Evolutionary conservation across 2,113 vertebrate species (phyloP), one percentile per base, ranked within the genome.

Genomic region (Elephantulus edwardii): DNA sequence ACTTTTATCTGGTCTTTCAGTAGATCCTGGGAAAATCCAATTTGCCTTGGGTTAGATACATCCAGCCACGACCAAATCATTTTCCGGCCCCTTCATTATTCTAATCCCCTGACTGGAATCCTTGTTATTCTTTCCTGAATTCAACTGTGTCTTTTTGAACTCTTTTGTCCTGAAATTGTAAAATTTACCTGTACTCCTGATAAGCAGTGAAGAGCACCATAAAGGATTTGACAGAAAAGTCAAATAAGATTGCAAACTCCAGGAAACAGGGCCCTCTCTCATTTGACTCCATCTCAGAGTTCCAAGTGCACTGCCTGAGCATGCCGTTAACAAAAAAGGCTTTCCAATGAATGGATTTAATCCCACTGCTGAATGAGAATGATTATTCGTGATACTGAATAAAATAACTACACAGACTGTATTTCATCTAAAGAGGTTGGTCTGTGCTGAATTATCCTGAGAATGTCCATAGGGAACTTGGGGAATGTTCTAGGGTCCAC

Each of bases 311-410:
- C 68, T 72, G 85, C 46, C 12, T 33, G 75, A 89, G 91, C 88
- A 82, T n/a, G 89, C 86, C 50, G 93, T 92, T 85, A 75, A 95
- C 52, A 91, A 89, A n/a, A n/a, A n/a, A 93, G 78, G 79, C 74
- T 91, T 94, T 91, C 88, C 84, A 94, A 94, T 93, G 30, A 92
- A 92, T 56, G 84, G 84, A 91, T 93, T 91, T 83, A 91, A 89
- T 30, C 13, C 79, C 33, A 56, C 68, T 17, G 4, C 79, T 76
- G 86, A 92, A 94, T 62, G 48, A 60, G 54, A 93, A 91, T 85
- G 84, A 94, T 92, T 83, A 90, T 91, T 95, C 54, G 12, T 38
- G 60, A 84, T 70, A 87, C 79, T 84, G 84, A 86, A 88, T 84
- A 89, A 91, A 38, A 91, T 83, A 71, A 86, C 83, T 13, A 44